Conservation (phyloP, 1,140 invertebrate genomes). For the Antheraea pernyi region DNA sequence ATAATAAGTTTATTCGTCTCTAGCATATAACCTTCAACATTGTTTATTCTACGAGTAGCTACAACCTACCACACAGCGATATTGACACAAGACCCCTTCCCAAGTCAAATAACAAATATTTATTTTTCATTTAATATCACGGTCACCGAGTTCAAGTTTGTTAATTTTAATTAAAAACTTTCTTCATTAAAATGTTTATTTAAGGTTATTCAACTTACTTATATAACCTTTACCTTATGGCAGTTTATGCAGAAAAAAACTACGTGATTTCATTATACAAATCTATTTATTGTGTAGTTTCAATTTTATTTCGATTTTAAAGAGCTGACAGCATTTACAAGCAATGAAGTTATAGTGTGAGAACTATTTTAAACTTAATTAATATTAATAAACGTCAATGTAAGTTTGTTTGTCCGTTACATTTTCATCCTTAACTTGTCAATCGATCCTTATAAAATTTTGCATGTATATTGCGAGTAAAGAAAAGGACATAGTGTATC, state of each 20-base stretch:
- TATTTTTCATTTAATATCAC: conserved; percentile 1
- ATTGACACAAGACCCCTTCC: not conserved
- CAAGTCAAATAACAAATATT: conserved; percentile 2
- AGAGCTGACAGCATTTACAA: too few relatives aligned
- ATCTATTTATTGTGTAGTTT: too few relatives aligned
- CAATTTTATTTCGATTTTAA: too few relatives aligned
- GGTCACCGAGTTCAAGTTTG: not conserved
- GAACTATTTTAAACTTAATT: too few relatives aligned
- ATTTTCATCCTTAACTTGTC: too few relatives aligned
- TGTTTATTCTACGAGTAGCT: not conserved
- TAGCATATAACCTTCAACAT: not conserved
- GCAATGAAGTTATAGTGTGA: too few relatives aligned
- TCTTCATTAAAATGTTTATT: not conserved
- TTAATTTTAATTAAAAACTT: not conserved
- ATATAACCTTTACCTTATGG: not conserved
- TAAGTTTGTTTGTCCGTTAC: too few relatives aligned
- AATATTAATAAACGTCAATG: too few relatives aligned
- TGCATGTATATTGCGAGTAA: too few relatives aligned
- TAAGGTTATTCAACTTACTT: not conserved
- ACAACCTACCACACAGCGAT: not conserved
- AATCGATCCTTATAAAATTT: too few relatives aligned
- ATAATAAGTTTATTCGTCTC: not conserved
- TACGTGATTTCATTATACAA: too few relatives aligned
- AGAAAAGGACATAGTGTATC: too few relatives aligned
- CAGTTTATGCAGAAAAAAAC: not conserved